Percentiles rank a stretch among this genome's conserved stretches.
phyloP scores from a whole-genome alignment of 2,797 vertebrate genomes.

The Lepilemur ruficaudatus region DNA sequence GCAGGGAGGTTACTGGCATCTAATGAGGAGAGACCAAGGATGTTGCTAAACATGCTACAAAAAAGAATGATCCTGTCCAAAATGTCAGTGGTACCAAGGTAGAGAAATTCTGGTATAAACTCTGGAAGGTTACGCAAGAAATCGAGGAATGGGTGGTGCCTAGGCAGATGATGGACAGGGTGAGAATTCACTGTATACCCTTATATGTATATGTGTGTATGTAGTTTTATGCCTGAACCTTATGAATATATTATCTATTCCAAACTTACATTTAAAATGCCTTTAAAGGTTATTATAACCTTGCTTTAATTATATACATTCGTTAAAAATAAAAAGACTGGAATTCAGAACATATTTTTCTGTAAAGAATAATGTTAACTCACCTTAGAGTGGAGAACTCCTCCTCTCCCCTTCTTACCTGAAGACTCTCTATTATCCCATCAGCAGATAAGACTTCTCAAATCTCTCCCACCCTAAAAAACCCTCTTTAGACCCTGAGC shows the following conservation, averaged over 20 bases:
- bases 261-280: neutral
- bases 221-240: neutral
- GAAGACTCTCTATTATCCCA: neutral
- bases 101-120: neutral
- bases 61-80: neutral
- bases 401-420: neutral
- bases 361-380: neutral
- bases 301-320: neutral
- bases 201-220: neutral
- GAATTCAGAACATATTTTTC: neutral
- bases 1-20: neutral
- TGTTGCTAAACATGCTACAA: neutral
- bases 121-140: neutral
- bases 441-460: neutral
- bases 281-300: neutral
- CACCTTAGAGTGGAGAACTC: neutral
- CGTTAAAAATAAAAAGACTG: neutral
- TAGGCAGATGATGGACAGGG: neutral
- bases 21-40: neutral
- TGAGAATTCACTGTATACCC: neutral
- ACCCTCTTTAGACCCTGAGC: neutral
- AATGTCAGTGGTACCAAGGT: neutral
- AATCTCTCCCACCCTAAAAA: neutral
- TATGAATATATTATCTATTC: neutral
- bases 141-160: neutral